Evolutionary conservation across 2,113 vertebrate genomes (phyloP).

Genomic region (Psettodes erumei): DNA sequence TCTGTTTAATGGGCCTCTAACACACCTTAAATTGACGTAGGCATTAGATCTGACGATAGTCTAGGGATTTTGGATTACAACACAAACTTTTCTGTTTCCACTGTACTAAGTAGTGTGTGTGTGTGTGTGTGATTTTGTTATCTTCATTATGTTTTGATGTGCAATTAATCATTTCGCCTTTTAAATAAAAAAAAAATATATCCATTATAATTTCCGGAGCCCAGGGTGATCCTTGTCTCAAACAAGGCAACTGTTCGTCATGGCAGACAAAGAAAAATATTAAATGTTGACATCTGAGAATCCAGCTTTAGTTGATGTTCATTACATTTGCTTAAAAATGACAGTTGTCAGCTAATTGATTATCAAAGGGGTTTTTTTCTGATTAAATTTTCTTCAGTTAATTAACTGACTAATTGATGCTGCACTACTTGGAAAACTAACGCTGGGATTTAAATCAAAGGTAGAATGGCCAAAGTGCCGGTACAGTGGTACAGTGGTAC

Average conservation of each 20-base stretch:
- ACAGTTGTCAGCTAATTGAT: neutral
- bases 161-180: neutral
- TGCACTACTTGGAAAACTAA: neutral
- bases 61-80: neutral
- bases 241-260: too few species aligned
- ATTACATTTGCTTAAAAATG: neutral
- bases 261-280: neutral
- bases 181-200: neutral
- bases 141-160: too few species aligned
- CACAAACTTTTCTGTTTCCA: constrained; percentile 9
- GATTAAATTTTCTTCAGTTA: neutral
- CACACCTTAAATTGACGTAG: constrained; percentile 16
- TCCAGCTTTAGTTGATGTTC: neutral
- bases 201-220: neutral
- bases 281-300: neutral
- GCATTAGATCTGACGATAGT: constrained; percentile 19
- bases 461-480: neutral
- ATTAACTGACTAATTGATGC: neutral
- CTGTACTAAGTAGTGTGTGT: neutral
- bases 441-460: too few species aligned
- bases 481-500: too few species aligned
- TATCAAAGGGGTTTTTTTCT: neutral
- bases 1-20: constrained; percentile 42
- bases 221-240: too few species aligned
- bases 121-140: neutral